Conservation (phyloP, 2,113 vertebrate species). For the Salvator merianae region DNA sequence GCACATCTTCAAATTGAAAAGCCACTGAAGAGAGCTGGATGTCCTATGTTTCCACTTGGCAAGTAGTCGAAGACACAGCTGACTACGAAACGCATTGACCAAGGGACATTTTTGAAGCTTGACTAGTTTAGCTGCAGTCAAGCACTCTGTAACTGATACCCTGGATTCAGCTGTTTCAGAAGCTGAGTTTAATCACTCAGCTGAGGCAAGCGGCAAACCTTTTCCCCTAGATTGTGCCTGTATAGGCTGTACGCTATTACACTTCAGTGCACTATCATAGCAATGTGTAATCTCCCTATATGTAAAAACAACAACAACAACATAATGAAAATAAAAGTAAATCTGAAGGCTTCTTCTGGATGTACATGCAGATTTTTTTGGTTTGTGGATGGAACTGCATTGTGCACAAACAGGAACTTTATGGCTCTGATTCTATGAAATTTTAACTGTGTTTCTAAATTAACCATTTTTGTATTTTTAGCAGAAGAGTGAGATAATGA, state of each 20-base stretch:
- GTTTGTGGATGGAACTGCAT: neutral
- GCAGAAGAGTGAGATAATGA: neutral
- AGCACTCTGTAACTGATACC: neutral
- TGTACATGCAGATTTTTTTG: neutral
- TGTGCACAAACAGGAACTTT: too few relatives aligned
- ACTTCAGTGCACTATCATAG: too few relatives aligned
- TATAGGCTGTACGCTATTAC: neutral
- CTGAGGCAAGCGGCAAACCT: neutral
- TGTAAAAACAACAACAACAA: neutral
- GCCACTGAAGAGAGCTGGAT: neutral
- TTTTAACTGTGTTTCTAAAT: neutral
- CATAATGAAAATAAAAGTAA: neutral
- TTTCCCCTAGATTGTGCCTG: neutral
- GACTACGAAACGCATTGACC: neutral
- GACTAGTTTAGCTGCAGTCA: neutral
- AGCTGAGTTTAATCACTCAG: neutral
- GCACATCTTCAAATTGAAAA: neutral
- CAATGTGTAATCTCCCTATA: too few relatives aligned
- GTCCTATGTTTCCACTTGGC: neutral
- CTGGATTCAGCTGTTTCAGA: neutral
- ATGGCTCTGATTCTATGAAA: too few relatives aligned
- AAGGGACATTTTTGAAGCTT: neutral
- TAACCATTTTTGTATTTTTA: neutral
- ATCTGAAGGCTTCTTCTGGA: neutral
- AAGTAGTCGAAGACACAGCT: neutral